Evolutionary conservation across 2,888 invertebrate species (phyloP), one percentile per base, ranked within the genome.

Genomic region (Cylloceria caligata): DNA sequence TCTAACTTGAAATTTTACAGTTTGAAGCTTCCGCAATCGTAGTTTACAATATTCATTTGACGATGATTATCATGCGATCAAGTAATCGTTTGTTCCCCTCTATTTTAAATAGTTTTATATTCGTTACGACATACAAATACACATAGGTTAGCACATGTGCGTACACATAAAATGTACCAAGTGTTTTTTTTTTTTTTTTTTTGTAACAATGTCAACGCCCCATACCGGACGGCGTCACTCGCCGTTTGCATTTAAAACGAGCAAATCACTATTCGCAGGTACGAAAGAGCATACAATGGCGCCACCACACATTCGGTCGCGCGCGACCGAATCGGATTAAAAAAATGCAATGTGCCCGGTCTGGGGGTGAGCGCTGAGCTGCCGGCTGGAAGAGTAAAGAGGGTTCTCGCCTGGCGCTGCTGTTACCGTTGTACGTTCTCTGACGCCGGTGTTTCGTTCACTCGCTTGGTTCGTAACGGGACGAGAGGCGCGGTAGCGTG

Each of bases 191-290:
- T 16, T 19, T 6, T 49, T 5, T 9, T 13, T 19, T 67, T 47
- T 67, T 34, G 13, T 11, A 24, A 47, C 67, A 71, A 79, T 71
- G 78, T 74, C 57, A 79, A 71, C 42, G 47, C 49, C 74, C 60
- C 30, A n/a, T 83, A 84, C 78, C 86, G 86, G 82, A 80, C 52
- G 84, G 84, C 80, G 49, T 19, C 69, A 84, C 83, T 82, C 60
- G 84, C 84, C 83, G 88, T 89, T 89, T 89, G 89, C 89, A 89
- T 89, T 89, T 89, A 88, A 89, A 89, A 88, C 88, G 88, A 86
- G 85, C 84, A 85, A 82, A 82, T 75, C 65, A 60, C 78, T 73
- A 81, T 74, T 77, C 69, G 30, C 68, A 71, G 65, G 49, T 55
- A 47, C 39, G 73, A 80, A 81, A 71, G 67, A 77, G 67, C 42